These are phyloP conservation scores for Andrena praecox DNA, from an alignment of 2,888 invertebrate genomes.

Conservation along the genomic window DNA sequence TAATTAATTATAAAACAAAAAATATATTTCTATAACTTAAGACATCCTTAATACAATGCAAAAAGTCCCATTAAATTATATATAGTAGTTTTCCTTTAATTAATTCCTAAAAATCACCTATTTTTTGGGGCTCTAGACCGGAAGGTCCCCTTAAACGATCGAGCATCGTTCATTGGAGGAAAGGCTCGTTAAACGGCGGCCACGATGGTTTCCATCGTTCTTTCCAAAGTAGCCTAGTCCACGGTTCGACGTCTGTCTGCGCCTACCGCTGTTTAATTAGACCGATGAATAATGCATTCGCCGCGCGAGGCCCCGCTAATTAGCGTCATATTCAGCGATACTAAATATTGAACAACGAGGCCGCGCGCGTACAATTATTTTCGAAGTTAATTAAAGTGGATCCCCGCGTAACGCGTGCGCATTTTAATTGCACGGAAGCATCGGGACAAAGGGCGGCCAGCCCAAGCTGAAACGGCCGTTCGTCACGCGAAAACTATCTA, in stretches of 20 bases:
- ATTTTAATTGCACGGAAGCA: slow-evolving; percentile 55
- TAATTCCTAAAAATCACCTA: too few relatives aligned
- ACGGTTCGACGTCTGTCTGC: slow-evolving; percentile 21
- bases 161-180: too few relatives aligned
- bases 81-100: too few relatives aligned
- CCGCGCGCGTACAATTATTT: slow-evolving; percentile 48
- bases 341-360: slow-evolving; percentile 52
- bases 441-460: slow-evolving; percentile 44
- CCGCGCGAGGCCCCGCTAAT: slow-evolving; percentile 37
- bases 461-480: slow-evolving; percentile 20
- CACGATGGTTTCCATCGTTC: not conserved
- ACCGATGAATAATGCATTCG: slow-evolving; percentile 50
- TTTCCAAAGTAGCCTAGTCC: not conserved
- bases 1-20: too few relatives aligned
- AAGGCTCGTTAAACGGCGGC: not conserved
- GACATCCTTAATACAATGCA: too few relatives aligned
- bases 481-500: slow-evolving; percentile 59
- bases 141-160: not conserved
- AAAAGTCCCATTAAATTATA: too few relatives aligned
- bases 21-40: too few relatives aligned
- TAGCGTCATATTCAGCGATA: slow-evolving; percentile 50
- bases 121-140: too few relatives aligned
- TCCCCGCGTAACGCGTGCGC: slow-evolving; percentile 35
- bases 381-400: slow-evolving; percentile 57
- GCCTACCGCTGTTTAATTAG: slow-evolving; percentile 47